Percentiles rank a stretch among this genome's conserved stretches.
These are phyloP conservation scores for Hymenochirus boettgeri DNA, from an alignment of 2,113 vertebrate species.

Conservation along the genomic window DNA sequence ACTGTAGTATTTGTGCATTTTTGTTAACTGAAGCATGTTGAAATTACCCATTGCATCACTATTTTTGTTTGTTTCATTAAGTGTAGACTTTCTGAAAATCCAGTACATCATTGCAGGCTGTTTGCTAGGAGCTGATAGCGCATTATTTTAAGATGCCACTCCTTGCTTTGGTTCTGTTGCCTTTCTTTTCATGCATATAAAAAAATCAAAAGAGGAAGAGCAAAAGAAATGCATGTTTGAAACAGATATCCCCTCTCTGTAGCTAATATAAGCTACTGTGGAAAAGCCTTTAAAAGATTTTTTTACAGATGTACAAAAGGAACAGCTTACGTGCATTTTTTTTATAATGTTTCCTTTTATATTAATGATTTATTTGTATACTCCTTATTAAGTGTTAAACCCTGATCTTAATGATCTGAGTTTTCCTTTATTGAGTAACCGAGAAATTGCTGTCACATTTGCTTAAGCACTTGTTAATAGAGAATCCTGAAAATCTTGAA, in stretches of 20 bases:
- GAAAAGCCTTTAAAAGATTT: conserved; percentile 73
- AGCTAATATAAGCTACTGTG: conserved; percentile 76
- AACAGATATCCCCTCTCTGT: conserved; percentile 59
- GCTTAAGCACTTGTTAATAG: too few relatives aligned
- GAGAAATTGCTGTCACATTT: too few relatives aligned
- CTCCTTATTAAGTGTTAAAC: too few relatives aligned
- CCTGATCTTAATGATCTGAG: too few relatives aligned
- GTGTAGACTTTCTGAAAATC: conserved; percentile 10
- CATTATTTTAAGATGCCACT: conserved; percentile 77
- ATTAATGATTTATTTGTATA: too few relatives aligned
- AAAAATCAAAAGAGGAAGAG: conserved; percentile 50
- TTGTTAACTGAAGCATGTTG: conserved; percentile 76
- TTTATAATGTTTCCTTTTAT: neutral
- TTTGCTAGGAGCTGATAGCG: conserved; percentile 86
- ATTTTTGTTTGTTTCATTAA: conserved; percentile 8
- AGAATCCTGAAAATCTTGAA: too few relatives aligned
- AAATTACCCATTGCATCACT: conserved; percentile 70
- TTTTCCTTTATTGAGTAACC: too few relatives aligned
- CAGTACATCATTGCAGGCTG: conserved; percentile 85
- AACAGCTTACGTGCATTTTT: neutral
- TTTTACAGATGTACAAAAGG: conserved; percentile 53
- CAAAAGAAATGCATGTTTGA: conserved; percentile 84
- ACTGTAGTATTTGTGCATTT: conserved; percentile 63
- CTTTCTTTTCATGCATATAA: conserved; percentile 83
- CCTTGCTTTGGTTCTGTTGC: conserved; percentile 78